These are phyloP conservation scores for Bos taurus DNA, from an alignment of 2,113 vertebrate genomes.

Conservation along the genomic window DNA sequence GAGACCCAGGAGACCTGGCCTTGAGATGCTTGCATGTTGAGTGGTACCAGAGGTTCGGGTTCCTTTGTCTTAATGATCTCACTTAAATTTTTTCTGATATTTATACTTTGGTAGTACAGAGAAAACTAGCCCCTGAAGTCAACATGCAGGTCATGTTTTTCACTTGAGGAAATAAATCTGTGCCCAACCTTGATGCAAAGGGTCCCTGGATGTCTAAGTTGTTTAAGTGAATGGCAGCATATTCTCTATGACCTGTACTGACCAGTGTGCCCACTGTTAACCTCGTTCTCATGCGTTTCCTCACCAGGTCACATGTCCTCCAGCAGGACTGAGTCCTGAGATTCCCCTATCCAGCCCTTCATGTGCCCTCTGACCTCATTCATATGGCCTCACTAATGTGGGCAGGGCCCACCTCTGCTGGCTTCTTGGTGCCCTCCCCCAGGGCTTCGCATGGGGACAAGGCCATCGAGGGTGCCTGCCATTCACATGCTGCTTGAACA, in stretches of 20 bases:
- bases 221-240: accelerated
- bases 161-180: neutral
- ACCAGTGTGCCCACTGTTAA: accelerated
- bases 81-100: neutral
- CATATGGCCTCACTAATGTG: neutral
- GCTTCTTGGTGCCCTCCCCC: neutral
- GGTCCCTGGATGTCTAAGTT: neutral
- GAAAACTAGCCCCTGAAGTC: neutral
- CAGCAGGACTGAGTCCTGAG: neutral
- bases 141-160: neutral
- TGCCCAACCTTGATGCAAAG: neutral
- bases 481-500: neutral
- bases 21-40: neutral
- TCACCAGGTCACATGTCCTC: neutral
- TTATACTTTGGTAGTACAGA: neutral
- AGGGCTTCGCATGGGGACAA: neutral
- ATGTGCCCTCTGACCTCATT: neutral
- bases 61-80: neutral
- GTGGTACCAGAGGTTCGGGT: neutral
- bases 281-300: neutral
- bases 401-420: neutral
- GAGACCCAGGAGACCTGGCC: neutral
- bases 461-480: neutral
- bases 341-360: neutral
- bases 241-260: neutral